These are phyloP conservation scores for Callorhinus ursinus DNA, from an alignment of 2,113 vertebrate species.

Conservation along the genomic window DNA sequence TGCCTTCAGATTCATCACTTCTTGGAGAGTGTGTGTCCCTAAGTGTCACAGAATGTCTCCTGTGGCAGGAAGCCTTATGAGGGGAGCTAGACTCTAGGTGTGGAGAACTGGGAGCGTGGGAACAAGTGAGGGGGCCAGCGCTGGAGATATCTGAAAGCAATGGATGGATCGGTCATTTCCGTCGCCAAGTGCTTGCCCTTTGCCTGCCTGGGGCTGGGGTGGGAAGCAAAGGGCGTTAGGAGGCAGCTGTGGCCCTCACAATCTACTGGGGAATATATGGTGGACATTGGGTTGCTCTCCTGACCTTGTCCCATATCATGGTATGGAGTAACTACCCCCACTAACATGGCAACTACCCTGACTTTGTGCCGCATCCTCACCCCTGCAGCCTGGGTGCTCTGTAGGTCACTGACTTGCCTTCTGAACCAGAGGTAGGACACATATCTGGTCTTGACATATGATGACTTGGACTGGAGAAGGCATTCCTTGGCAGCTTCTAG, in stretches of 20 bases:
- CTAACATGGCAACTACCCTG: neutral
- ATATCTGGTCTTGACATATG: neutral
- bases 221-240: neutral
- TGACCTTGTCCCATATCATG: rapidly evolving
- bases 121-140: neutral
- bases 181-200: rapidly evolving
- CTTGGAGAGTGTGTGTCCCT: neutral
- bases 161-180: neutral
- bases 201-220: neutral
- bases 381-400: neutral
- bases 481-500: neutral
- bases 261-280: neutral
- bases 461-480: neutral
- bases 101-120: neutral
- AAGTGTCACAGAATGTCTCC: neutral
- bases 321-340: too few species aligned
- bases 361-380: neutral
- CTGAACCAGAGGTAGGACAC: neutral
- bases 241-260: rapidly evolving
- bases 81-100: neutral
- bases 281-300: neutral
- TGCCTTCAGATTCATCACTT: neutral
- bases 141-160: neutral
- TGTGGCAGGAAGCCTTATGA: neutral
- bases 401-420: neutral